A percentile compares a stretch with the other conserved stretches of the same genome.
Conservation (phyloP, 2,113 vertebrate species). For the Etheostoma spectabile region DNA sequence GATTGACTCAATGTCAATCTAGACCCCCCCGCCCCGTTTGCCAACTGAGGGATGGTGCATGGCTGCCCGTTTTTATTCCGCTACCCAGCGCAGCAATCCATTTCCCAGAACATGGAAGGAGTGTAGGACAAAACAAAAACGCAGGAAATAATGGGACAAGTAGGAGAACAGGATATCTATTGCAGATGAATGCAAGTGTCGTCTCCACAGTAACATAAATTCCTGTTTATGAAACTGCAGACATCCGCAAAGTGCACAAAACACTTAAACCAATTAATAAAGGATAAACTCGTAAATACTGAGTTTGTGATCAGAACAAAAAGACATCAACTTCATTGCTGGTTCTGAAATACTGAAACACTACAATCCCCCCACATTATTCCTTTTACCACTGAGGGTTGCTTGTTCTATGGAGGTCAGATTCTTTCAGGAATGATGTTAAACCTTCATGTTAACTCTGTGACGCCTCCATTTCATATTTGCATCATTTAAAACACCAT, state of each 20-base stretch:
- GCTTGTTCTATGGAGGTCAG: not conserved
- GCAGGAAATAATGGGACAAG: conserved; percentile 39
- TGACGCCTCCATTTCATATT: not conserved
- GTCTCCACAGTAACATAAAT: not conserved
- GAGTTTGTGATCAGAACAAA: not conserved
- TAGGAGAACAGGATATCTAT: conserved; percentile 17
- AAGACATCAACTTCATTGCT: not conserved
- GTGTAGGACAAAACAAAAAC: conserved; percentile 37
- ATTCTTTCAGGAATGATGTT: not conserved
- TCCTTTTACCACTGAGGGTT: not conserved
- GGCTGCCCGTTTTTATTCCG: conserved; percentile 33
- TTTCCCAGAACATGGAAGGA: conserved; percentile 47
- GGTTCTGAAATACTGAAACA: not conserved
- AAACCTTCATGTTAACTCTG: not conserved
- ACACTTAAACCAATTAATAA: not conserved
- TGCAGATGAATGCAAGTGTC: not conserved
- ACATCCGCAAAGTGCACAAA: not conserved
- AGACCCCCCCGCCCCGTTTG: conserved; percentile 54
- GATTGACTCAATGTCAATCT: not conserved
- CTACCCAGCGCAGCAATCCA: not conserved
- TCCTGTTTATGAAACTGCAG: not conserved
- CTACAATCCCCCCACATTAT: not conserved
- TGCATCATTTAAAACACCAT: not conserved
- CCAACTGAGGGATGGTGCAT: conserved; percentile 65
- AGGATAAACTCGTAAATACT: not conserved